Evolutionary conservation across 2,113 vertebrate species (phyloP), one percentile per base, ranked within the genome.

Genomic region (Sterna hirundo): DNA sequence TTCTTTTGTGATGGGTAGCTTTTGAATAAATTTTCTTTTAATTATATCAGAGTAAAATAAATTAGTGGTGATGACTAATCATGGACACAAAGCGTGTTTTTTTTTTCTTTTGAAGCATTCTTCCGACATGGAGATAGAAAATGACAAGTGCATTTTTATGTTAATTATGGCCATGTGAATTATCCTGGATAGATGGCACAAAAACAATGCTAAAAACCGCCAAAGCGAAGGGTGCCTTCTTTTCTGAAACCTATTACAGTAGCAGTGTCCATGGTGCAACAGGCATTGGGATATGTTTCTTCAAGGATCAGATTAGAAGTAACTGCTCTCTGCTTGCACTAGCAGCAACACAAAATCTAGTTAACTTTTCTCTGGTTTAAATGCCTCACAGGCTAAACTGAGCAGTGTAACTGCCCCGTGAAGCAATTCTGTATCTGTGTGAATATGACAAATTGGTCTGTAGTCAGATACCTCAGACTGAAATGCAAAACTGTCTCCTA

Each of bases 21-120:
- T 94, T 95, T 72, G 66, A 61, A 94, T 72, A 47, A 80, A 94
- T 96, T 94, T 96, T 91, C 68, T 93, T 66, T 88, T 93, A 76
- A 94, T 92, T 85, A 60, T 88, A 77, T 74, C 27, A 64, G 55
- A 91, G 88, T 54, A 80, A 97, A 95, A 95, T 93, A 79, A 96
- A 89, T 89, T 42, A 81, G 26, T 52, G 19, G 2, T 47, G 88
- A 94, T 80, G 90, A 95, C 71, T 96, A 86, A 95, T 83, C 70
- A 71, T 54, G 54, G 69, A 75, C 66, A 86, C 15, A 83, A 92
- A 89, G 32, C 8, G 4, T 49, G 86, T 66, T 51, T 81, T 44
- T 70, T 96, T 83, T 84, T 51, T 15, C n/a, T 86, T 96, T 80
- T 85, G 86, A 96, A 86, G 13, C 18, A 16, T 66, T 83, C 40